A percentile compares a stretch with the other conserved stretches of the same genome.
phyloP scores from a whole-genome alignment of 2,797 vertebrate species.

The Micropoecilia bifurca region DNA sequence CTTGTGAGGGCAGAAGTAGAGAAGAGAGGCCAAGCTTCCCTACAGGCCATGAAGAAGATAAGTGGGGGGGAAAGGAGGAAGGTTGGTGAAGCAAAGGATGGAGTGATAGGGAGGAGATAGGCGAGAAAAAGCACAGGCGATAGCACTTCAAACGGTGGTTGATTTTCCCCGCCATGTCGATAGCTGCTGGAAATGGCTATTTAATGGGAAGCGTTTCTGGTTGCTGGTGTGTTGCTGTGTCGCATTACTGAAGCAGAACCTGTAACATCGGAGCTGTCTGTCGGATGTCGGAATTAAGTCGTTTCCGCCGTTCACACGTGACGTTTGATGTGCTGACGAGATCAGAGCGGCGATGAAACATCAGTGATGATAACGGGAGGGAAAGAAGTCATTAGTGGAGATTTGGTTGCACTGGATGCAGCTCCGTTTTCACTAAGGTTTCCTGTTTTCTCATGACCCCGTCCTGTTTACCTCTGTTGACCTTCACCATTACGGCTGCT shows the following conservation, averaged over 20 bases:
- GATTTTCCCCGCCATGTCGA: conserved; percentile 41
- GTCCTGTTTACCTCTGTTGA: conserved; percentile 15
- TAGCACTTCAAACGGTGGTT: conserved; percentile 66
- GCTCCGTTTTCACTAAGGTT: conserved; percentile 38
- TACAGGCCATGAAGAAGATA: conserved; percentile 54
- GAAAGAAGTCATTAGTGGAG: background rate
- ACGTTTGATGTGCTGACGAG: conserved; percentile 20
- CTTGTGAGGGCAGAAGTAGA: conserved; percentile 29
- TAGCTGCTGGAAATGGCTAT: conserved; percentile 50
- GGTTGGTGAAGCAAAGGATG: conserved; percentile 41
- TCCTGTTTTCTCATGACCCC: conserved; percentile 23
- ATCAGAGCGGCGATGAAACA: conserved; percentile 28
- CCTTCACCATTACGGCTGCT: background rate
- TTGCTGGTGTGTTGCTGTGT: conserved; percentile 7
- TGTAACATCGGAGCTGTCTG: conserved; percentile 35
- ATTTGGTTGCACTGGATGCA: conserved; percentile 30
- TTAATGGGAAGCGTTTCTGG: conserved; percentile 43
- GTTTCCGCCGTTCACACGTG: conserved; percentile 21
- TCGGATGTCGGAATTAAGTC: conserved; percentile 47
- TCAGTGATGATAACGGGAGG: conserved; percentile 6
- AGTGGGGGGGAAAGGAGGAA: conserved; percentile 27
- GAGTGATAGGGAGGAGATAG: conserved; percentile 53
- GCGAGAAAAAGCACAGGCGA: conserved; percentile 57
- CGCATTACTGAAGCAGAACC: conserved; percentile 25
- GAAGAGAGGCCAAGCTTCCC: conserved; percentile 45